Base-by-base conservation (phyloP, 2,888 invertebrate genomes). In the Dorcus hopei region DNA sequence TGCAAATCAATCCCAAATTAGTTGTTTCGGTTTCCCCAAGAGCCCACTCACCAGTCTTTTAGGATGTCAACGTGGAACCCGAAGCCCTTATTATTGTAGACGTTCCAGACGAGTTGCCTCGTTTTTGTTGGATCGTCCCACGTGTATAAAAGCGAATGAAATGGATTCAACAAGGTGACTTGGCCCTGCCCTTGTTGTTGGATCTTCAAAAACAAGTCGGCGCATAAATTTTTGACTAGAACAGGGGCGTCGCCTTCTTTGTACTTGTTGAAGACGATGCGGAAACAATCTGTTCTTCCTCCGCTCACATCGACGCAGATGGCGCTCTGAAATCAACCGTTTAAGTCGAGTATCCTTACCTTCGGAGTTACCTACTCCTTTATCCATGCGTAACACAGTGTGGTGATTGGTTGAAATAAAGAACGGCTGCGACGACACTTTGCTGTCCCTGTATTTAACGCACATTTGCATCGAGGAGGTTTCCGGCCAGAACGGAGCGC, bases 51-150 rank as follows among this genome's bases (percentile, higher is more conserved):
- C 84, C 84, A 83, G 66, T 86, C 90, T 77, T 87, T 89, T 59
- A 80, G 82, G 67, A 91, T 88, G 68, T 88, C 86, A n/a, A 90
- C 87, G 1, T 83, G 78, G 68, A 87, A 89, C 54, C 90, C 90
- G 62, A 86, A 83, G 38, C 87, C 87, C 72, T 88, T 89, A 67
- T 89, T 88, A 67, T 90, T 90, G 74, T 91, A 92, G 9, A 91
- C 87, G 72, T 91, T 92, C 93, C 93, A 93, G 66, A 89, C 80
- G 2, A 93, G 79, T 52, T 83, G 83, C 60, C 91, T 80, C 9
- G 87, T 85, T 54, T 87, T 86, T 0, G 85, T 85, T 0, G 92
- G 92, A 74, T 93, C 91, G 69, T 92, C 92, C 93, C 93, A 93
- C 0, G 93, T 92, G 72, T 91, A 92, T 39, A 92, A 75, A 71